Evolutionary conservation across 1,140 invertebrate genomes (phyloP), one percentile per base, ranked within the genome.

Genomic region (Rhizoglyphus robini): DNA sequence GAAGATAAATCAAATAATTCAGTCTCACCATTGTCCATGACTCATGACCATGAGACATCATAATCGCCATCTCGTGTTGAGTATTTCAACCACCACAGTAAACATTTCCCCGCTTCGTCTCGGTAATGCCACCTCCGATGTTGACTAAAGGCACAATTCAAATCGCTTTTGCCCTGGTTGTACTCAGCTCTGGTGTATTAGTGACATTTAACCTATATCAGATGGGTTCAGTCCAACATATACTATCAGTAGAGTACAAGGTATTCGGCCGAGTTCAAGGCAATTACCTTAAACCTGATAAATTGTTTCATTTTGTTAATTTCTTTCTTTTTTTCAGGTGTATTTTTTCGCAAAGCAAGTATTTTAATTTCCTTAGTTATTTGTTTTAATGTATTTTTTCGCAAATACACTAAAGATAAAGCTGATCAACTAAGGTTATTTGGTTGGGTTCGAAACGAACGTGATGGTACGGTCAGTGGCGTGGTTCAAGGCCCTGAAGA

Each of bases 211-310:
- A 54, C 8, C 23, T 54, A 23, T 11, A 27, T 15, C 8, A 5
- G 8, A 54, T 54, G 51, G 20, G 31, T 54, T 8, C 20, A 54
- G 51, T 54, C 23, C 8, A 54, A 32, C 51, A 13, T 15, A 30
- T 64, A 49, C 18, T 51, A 63, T 65, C 65, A 23, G 54, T 60
- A 36, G 54, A 65, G 20, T 65, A 29, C 25, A 46, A 61, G 46
- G 65, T 65, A 29, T 65, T 36, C 20, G 65, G 65, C 29, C 27
- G 51, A 29, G 65, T 65, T 25, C 65, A 65, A 48, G 65, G 65
- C 60, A 49, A 13, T 29, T 54, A 15, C 20, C 1, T 46, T 63
- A 60, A 3, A 15, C 18, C 2, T 36, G 31, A 8, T n/a, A 3
- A 31, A 20, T 18, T 63, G 36, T 47, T 25, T 3, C 23, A n/a